A percentile compares a stretch with the other conserved stretches of the same genome.
phyloP scores from a whole-genome alignment of 23 tunicate genomes.

The Halocynthia roretzi region DNA sequence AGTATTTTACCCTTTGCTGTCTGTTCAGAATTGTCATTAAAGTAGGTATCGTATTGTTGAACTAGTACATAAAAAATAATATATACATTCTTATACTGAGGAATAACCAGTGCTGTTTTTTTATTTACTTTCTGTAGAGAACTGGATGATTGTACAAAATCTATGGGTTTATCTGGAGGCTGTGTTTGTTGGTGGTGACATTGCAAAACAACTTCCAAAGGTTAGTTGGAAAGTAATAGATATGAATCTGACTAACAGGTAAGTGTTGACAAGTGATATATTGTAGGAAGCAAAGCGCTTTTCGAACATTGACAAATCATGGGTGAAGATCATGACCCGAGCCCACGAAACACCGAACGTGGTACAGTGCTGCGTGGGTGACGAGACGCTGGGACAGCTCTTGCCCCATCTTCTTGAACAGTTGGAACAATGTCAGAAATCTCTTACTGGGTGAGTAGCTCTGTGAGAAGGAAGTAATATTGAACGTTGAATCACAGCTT shows the following conservation, averaged over 20 bases:
- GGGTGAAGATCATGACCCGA: conserved; percentile 97
- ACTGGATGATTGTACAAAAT: conserved; percentile 97
- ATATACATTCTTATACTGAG: background rate
- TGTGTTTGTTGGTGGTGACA: conserved; percentile 99
- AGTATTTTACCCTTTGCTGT: no score
- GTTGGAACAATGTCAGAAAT: conserved; percentile 96
- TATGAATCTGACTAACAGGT: background rate
- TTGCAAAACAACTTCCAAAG: conserved; percentile 96
- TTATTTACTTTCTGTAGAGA: conserved; percentile 47
- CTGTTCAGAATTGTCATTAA: no score
- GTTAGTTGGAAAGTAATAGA: conserved; percentile 12
- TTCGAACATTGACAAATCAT: conserved; percentile 94
- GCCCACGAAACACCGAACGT: conserved; percentile 95
- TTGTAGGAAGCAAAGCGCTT: conserved; percentile 93
- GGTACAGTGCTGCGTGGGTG: conserved; percentile 97
- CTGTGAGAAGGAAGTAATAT: background rate
- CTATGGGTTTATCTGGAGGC: conserved; percentile 99
- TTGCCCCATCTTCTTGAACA: conserved; percentile 94
- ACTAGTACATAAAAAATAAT: background rate
- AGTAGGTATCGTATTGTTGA: background rate
- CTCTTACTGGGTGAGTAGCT: conserved; percentile 78
- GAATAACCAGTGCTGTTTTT: background rate
- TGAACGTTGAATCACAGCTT: background rate
- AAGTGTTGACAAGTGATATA: background rate
- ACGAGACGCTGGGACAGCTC: conserved; percentile 88